Percentiles rank a stretch among this genome's conserved stretches.
Evolutionary conservation across 2,797 vertebrate genomes (phyloP).

Genomic region (Myotis vivesi): DNA sequence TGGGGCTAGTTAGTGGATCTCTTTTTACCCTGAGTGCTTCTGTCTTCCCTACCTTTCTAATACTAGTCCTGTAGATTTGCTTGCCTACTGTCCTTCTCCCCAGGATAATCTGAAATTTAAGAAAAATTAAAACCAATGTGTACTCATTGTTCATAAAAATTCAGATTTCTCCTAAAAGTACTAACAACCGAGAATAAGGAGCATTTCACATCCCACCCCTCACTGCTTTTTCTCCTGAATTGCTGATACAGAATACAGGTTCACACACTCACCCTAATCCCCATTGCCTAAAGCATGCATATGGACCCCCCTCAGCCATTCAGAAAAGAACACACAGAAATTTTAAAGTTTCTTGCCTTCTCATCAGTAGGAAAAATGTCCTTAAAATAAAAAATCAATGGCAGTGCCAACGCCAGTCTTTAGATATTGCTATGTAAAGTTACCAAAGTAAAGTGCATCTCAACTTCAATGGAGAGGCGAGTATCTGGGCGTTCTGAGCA

Average conservation of each 20-base stretch:
- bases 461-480: background rate
- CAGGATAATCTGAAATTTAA: background rate
- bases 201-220: background rate
- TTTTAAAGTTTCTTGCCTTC: background rate
- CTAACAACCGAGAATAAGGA: background rate
- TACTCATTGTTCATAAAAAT: background rate
- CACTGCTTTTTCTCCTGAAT: background rate
- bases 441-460: background rate
- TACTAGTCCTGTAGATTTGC: background rate
- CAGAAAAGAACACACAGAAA: background rate
- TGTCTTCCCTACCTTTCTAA: background rate
- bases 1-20: too few relatives aligned
- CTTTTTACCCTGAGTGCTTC: background rate
- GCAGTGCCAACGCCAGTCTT: background rate
- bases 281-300: background rate
- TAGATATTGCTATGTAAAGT: background rate
- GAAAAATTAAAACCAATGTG: background rate
- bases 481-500: background rate
- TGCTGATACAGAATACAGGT: background rate
- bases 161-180: background rate
- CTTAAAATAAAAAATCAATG: background rate
- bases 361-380: background rate
- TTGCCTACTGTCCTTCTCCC: background rate
- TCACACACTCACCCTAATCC: background rate
- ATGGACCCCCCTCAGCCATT: background rate